These are phyloP conservation scores for Perizoma flavofasciatum DNA, from an alignment of 2,888 invertebrate genomes.

Conservation along the genomic window DNA sequence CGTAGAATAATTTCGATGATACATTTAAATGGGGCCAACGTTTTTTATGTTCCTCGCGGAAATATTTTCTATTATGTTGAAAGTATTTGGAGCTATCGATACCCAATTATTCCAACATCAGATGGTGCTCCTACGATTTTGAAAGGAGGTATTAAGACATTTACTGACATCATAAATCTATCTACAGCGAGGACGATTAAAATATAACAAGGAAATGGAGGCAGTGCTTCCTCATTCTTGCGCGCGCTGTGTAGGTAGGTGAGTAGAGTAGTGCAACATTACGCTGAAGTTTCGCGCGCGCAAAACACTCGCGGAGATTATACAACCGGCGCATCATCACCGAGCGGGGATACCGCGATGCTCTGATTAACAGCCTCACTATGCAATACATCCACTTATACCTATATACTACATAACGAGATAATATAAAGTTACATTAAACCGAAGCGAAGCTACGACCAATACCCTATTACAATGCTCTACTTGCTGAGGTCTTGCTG, in stretches of 20 bases:
- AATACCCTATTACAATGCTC: slow-evolving; percentile 10
- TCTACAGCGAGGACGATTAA: slow-evolving; percentile 60
- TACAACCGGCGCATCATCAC: slow-evolving; percentile 56
- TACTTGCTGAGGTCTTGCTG: slow-evolving; percentile 1
- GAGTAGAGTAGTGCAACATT: slow-evolving; percentile 66
- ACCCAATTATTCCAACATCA: background rate
- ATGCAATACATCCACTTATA: slow-evolving; percentile 43
- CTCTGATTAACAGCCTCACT: slow-evolving; percentile 68
- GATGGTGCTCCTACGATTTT: background rate
- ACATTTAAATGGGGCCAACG: slow-evolving; percentile 26
- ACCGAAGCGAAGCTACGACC: slow-evolving; percentile 4
- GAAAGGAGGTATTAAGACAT: slow-evolving; percentile 7
- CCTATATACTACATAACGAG: slow-evolving; percentile 10
- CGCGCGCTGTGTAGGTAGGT: slow-evolving; percentile 57
- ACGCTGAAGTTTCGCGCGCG: slow-evolving; percentile 50
- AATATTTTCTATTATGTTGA: slow-evolving; percentile 17
- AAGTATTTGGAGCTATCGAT: slow-evolving; percentile 5
- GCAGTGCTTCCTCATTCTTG: slow-evolving; percentile 72
- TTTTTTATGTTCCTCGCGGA: slow-evolving; percentile 20
- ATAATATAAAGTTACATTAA: slow-evolving; percentile 10
- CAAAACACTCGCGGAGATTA: slow-evolving; percentile 55
- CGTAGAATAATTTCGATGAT: slow-evolving; percentile 43
- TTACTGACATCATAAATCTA: slow-evolving; percentile 35
- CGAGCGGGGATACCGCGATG: slow-evolving; percentile 55
- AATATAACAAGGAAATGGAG: slow-evolving; percentile 73